Evolutionary conservation across 2,113 vertebrate genomes (phyloP), one percentile per base, ranked within the genome.

Genomic region (Aramus guarauna): DNA sequence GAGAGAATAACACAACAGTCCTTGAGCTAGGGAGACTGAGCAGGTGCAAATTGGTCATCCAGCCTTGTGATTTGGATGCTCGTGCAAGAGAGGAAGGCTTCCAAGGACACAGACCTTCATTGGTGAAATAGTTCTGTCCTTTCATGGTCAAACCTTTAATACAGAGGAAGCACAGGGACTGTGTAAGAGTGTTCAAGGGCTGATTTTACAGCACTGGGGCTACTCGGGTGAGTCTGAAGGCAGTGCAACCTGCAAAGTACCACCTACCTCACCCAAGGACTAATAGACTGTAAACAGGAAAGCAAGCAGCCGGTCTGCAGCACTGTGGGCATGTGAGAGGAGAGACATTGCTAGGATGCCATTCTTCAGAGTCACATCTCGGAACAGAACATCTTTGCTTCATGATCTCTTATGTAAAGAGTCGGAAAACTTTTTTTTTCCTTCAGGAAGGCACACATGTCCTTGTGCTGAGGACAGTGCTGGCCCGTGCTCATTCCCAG

Each of bases 401-500:
- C 12, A 0, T 45, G 62, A 86, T 72, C 52, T 71, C 55, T 77
- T 90, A 29, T 48, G 62, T 15, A 66, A 27, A 47, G 45, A 47
- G 18, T 24, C 0, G 4, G 12, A 43, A 26, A 59, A 26, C 9
- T 29, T 56, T 48, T 60, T 56, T 15, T 5, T 24, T 6, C 48
- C 59, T 47, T 60, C 45, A 30, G 39, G 29, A 48, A 45, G 43
- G 37, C 14, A 21, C 52, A 13, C 18, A 1, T 9, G 91, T 87
- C 95, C 88, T 84, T 67, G 76, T 18, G 47, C 47, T 26, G 60
- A 41, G 75, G 81, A 41, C 56, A 90, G 48, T 11, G 27, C 68
- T 34, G 30, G 41, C 27, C 39, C 36, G 15, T 2, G 30, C 27
- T 21, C 26, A 0, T 30, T n/a, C 47, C 64, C 58, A 60, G 0